Base-by-base conservation (phyloP, 2,888 invertebrate genomes). In the Drosophila melanocephala region DNA sequence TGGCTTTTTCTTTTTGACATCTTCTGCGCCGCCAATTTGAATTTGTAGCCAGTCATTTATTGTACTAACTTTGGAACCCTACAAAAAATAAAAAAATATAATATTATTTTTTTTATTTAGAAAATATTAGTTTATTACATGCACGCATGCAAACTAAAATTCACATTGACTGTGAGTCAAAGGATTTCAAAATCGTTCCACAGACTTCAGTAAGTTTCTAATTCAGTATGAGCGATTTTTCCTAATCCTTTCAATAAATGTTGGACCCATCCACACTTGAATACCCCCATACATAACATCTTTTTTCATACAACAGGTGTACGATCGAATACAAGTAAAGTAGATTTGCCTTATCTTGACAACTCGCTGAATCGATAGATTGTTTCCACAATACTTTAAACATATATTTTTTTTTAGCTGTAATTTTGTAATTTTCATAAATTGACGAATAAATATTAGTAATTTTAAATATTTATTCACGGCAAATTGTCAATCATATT, bases 21-120 rank as follows among this genome's bases (percentile, higher is more conserved):
- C 94, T 94, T 95, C 94, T 3, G 81, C 44, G 57, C 94, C 94
- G 35, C 95, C 95, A 81, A 96, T 95, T 78, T 94, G 94, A 75
- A 96, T 94, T 87, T 94, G 94, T 52, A 96, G 94, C 87, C 95
- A 95, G 90, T 95, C 95, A 85, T 95, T 93, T 75, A 92, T 91
- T 73, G 94, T 94, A 60, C 95, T 95, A 83, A 95, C 95, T 90
- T 95, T 95, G 92, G 95, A 95, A 79, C 95, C 95, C 96, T 77
- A 55, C 2, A 39, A n/a, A 28, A 22, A 10, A 66, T 66, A 1
- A 28, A 52, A 5, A 10, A 39, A 30, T 9, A 9, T 1, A 5
- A 9, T 5, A 5, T 47, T 0, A 26, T 16, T 16, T 16, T 9
- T 9, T 16, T 1, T 16, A 14, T 33, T 14, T n/a, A 33, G 44